Conservation (phyloP, 2,888 invertebrate genomes). For the Malthinus flaveolus region DNA sequence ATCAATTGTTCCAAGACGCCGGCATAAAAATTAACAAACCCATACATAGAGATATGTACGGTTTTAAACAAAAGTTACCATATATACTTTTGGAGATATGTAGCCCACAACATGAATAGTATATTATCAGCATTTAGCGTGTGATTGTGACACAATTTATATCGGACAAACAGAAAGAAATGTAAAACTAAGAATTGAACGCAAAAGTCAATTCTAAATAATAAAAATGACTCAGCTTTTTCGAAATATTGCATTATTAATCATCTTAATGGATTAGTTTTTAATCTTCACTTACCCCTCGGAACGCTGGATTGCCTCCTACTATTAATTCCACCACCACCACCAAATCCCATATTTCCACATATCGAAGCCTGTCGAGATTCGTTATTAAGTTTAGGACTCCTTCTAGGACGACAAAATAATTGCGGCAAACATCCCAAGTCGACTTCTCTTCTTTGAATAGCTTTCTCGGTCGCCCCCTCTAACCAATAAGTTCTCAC, state of each 20-base stretch:
- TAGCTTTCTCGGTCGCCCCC: conserved; percentile 79
- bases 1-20: no score
- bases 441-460: conserved; percentile 75
- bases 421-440: conserved; percentile 75
- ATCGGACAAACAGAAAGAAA: no score
- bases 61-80: no score
- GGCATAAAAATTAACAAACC: no score
- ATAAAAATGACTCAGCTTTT: no score
- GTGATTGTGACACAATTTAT: no score
- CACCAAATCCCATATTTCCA: conserved; percentile 56
- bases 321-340: conserved; percentile 55
- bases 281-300: conserved; percentile 48
- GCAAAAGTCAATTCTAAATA: no score
- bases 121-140: no score
- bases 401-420: conserved; percentile 80
- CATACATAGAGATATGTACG: no score
- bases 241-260: neutral
- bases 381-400: conserved; percentile 76
- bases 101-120: no score
- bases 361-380: conserved; percentile 77
- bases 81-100: no score
- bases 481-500: conserved; percentile 77
- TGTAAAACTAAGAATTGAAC: no score
- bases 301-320: conserved; percentile 70
- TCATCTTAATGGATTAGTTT: neutral